Evolutionary conservation across 1,140 invertebrate species (phyloP).

Genomic region (Tetragonula clypearis): DNA sequence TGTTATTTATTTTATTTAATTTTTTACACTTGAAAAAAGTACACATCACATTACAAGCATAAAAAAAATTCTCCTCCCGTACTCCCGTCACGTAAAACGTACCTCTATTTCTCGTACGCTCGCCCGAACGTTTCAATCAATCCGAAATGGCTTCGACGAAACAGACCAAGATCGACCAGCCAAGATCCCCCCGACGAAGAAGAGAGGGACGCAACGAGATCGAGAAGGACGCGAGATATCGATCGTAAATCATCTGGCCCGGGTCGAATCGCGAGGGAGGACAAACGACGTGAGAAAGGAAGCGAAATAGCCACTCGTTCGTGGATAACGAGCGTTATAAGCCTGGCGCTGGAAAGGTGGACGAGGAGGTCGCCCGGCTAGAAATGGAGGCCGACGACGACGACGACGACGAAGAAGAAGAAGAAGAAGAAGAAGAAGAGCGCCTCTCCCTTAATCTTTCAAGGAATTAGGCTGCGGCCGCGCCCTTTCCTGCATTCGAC

Average conservation of each 20-base stretch:
- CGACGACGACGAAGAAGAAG: no score
- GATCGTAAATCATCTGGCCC: conserved; percentile 42
- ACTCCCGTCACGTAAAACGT: no score
- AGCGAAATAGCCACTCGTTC: conserved; percentile 60
- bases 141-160: no score
- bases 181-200: no score
- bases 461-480: conserved; percentile 79
- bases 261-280: conserved; percentile 46
- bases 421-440: conserved; percentile 38
- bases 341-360: conserved; percentile 19
- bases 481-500: conserved; percentile 82
- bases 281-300: conserved; percentile 75
- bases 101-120: no score
- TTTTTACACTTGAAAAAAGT: no score
- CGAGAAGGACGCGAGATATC: neutral
- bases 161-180: no score
- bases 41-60: no score
- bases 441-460: conserved; percentile 79
- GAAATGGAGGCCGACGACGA: conserved; percentile 65
- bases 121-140: no score
- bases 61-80: no score
- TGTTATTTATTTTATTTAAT: no score
- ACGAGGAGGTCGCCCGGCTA: conserved; percentile 55
- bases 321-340: conserved; percentile 51
- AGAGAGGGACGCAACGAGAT: neutral